Conservation (phyloP, 2,888 invertebrate species). For the Blastobasis lacticolella region DNA sequence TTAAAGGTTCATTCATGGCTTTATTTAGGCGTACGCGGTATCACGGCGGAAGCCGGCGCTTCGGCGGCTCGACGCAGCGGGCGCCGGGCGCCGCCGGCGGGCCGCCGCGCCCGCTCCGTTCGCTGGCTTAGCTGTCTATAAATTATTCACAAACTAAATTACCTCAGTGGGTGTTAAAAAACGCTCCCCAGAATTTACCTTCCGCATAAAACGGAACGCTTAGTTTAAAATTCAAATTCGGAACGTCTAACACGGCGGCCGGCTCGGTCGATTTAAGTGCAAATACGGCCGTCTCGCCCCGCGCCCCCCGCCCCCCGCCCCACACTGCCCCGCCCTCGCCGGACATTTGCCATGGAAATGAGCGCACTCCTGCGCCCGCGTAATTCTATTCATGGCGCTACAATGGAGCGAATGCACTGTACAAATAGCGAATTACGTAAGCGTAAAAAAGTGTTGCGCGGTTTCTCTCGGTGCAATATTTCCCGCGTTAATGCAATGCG, state of each 20-base stretch:
- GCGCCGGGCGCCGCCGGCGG: background rate
- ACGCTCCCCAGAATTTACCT: slow-evolving; percentile 49
- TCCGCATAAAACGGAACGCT: slow-evolving; percentile 56
- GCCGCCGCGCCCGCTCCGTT: background rate
- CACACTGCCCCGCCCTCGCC: no score
- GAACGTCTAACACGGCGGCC: slow-evolving; percentile 49
- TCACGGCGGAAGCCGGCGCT: no score
- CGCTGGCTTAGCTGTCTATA: slow-evolving; percentile 12
- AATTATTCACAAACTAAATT: slow-evolving; percentile 44
- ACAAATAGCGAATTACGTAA: slow-evolving; percentile 42
- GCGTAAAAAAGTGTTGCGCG: background rate
- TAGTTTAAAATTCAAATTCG: slow-evolving; percentile 70
- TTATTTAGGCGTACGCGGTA: background rate
- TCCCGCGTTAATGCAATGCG: no score
- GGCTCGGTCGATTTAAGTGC: slow-evolving; percentile 38
- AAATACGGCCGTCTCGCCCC: slow-evolving; percentile 42
- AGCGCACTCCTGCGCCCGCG: slow-evolving; percentile 31
- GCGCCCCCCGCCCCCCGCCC: slow-evolving; percentile 31
- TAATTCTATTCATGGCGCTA: slow-evolving; percentile 46
- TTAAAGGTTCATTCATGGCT: background rate
- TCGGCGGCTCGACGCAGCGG: no score
- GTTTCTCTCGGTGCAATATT: no score
- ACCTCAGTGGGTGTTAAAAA: slow-evolving; percentile 38
- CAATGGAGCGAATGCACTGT: slow-evolving; percentile 36
- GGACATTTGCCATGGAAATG: slow-evolving; percentile 44